Base-by-base conservation (phyloP, 2,113 vertebrate species). In the Mesitornis unicolor region DNA sequence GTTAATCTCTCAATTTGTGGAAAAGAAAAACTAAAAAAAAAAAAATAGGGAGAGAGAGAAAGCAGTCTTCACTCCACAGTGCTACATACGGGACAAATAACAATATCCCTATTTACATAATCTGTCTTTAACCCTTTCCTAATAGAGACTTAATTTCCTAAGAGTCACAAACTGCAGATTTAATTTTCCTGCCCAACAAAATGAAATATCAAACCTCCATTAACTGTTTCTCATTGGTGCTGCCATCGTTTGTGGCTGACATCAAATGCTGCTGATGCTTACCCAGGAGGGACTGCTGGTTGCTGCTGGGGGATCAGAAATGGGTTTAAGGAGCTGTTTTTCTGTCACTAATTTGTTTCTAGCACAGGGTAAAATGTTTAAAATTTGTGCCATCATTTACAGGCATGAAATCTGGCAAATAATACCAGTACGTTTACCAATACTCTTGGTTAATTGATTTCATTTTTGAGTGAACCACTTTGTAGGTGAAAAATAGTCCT, bases 1-100 rank as follows among this genome's bases (percentile, higher is more conserved):
- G 98, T 99, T 98, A 98, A 98, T 98, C 98, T 99, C 98, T 98
- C 98, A 98, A 98, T 97, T 98, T 98, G 98, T 95, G 97, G 96
- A 98, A 94, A 96, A 97, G 95, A 96, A 98, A 97, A 97, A 96
- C 94, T 96, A 43, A 80, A 89, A 94, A 95, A 97, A 93, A 29
- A 43, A 38, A 84, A 61, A 6, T 51, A 86, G 50, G 26, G 74
- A 75, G 57, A 15, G 89, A 93, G 93, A 95, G 89, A 96, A 97
- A 95, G 93, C 91, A 48, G 93, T 80, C 88, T 94, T 93, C 24
- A 12, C 94, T 95, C 90, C 50, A 90, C 77, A 89, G 77, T 96
- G 95, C 92, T 97, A 96, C 90, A 74, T 97, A 92, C 76, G 91
- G 93, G 93, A 96, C 93, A 83, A 61, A 96, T 42, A 97, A 97